Conservation (phyloP, 2,888 invertebrate genomes). For the Branchipolynoe longqiensis region DNA sequence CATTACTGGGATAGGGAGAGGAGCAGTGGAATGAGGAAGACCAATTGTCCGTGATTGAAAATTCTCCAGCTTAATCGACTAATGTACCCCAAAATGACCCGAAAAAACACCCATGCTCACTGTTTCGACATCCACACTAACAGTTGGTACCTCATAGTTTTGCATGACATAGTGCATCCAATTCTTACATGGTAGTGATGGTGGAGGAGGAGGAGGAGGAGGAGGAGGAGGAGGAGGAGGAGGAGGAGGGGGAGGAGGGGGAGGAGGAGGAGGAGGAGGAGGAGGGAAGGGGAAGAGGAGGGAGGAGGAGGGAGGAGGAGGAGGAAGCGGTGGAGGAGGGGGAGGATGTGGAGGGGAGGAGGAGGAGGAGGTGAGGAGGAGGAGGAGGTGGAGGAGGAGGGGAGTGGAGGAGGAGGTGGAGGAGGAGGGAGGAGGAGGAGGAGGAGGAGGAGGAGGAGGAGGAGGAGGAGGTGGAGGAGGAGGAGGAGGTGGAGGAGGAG, state of each 20-base stretch:
- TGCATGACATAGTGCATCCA: too few relatives aligned
- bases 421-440: background rate
- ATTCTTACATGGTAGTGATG: background rate
- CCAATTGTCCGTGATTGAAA: too few relatives aligned
- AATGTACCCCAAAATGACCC: too few relatives aligned
- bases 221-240: slow-evolving; percentile 2
- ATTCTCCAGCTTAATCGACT: too few relatives aligned
- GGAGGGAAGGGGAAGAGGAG: background rate
- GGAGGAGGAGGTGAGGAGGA: too few relatives aligned
- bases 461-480: background rate
- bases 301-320: background rate
- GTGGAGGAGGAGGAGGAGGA: slow-evolving; percentile 8
- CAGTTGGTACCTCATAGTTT: too few relatives aligned
- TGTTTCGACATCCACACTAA: slow-evolving; percentile 32
- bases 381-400: too few relatives aligned
- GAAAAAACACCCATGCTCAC: too few relatives aligned
- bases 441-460: background rate
- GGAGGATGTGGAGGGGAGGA: too few relatives aligned
- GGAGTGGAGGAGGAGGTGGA: background rate
- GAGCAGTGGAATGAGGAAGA: too few relatives aligned
- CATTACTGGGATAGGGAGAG: too few relatives aligned
- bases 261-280: background rate
- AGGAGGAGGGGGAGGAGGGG: background rate
- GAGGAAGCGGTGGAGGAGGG: too few relatives aligned
- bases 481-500: background rate